phyloP scores from a whole-genome alignment of 1,140 invertebrate species.

The Aphaenogaster rudis region DNA sequence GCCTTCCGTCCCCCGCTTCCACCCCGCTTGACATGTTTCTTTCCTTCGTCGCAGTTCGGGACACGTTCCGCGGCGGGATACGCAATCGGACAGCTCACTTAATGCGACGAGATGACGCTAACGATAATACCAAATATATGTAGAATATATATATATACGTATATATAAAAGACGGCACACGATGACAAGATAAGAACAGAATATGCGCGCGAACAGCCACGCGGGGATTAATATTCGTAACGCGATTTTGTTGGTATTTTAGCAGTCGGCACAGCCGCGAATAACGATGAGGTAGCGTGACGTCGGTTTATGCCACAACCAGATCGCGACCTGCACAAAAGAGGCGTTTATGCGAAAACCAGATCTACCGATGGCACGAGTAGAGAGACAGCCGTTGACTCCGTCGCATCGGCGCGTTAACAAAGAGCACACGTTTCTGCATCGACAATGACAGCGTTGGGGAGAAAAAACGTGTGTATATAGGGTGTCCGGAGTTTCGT shows the following conservation, averaged over 20 bases:
- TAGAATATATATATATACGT: neutral
- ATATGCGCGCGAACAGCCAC: neutral
- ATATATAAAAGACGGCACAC: neutral
- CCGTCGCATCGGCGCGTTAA: conserved; percentile 59
- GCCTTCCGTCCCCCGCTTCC: conserved; percentile 30
- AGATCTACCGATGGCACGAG: conserved; percentile 73
- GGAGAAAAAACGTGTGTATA: conserved; percentile 12
- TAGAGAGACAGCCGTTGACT: conserved; percentile 70
- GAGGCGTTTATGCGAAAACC: conserved; percentile 74
- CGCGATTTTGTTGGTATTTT: conserved; percentile 53
- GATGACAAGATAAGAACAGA: conserved; percentile 4
- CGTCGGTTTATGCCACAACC: conserved; percentile 51
- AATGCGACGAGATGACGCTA: conserved; percentile 54
- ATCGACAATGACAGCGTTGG: conserved; percentile 69
- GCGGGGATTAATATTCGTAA: conserved; percentile 55
- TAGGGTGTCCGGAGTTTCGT: conserved; percentile 4
- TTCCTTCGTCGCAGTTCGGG: conserved; percentile 46
- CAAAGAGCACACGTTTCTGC: conserved; percentile 68
- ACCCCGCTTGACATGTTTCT: conserved; percentile 48
- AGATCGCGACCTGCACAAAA: conserved; percentile 68
- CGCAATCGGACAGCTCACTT: conserved; percentile 58
- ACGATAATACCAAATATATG: conserved; percentile 29
- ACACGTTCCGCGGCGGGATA: conserved; percentile 59
- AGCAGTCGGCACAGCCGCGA: conserved; percentile 23
- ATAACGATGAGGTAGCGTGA: conserved; percentile 63